These are phyloP conservation scores for Hoplias malabaricus DNA, from an alignment of 2,113 vertebrate genomes.

Conservation along the genomic window DNA sequence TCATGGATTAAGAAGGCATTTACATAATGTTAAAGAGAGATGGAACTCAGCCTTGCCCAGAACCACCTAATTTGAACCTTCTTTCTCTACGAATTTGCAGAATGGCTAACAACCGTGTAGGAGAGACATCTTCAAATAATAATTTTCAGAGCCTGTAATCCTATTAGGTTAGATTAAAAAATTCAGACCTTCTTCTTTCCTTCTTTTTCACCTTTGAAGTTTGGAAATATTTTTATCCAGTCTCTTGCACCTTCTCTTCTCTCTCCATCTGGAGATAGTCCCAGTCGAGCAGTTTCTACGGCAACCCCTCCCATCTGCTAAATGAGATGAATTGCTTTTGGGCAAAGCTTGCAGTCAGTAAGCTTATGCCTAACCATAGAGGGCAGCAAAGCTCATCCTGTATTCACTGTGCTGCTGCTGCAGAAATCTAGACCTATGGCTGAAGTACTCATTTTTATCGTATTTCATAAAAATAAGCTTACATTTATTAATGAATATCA, in stretches of 20 bases:
- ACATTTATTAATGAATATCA: background rate
- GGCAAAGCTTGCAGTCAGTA: background rate
- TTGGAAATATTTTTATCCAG: conserved; percentile 47
- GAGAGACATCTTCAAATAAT: conserved; percentile 49
- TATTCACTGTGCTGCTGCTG: background rate
- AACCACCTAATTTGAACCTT: conserved; percentile 44
- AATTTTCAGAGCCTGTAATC: conserved; percentile 50
- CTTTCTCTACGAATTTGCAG: conserved; percentile 25
- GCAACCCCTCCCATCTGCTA: conserved; percentile 31
- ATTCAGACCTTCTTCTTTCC: conserved; percentile 40
- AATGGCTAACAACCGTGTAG: conserved; percentile 25
- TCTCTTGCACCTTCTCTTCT: conserved; percentile 35
- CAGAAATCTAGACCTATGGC: conserved; percentile 8
- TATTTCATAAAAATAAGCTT: background rate
- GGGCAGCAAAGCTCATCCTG: conserved; percentile 10
- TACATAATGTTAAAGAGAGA: conserved; percentile 55
- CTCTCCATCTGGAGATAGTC: conserved; percentile 26
- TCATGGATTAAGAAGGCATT: conserved; percentile 52
- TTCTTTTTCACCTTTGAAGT: conserved; percentile 56
- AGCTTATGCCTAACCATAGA: background rate
- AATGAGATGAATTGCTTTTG: conserved; percentile 35
- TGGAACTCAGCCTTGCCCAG: conserved; percentile 29
- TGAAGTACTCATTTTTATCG: background rate
- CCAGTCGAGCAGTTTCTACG: conserved; percentile 25
- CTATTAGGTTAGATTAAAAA: conserved; percentile 55